These are phyloP conservation scores for Acomys russatus DNA, from an alignment of 2,797 vertebrate genomes.

Conservation along the genomic window DNA sequence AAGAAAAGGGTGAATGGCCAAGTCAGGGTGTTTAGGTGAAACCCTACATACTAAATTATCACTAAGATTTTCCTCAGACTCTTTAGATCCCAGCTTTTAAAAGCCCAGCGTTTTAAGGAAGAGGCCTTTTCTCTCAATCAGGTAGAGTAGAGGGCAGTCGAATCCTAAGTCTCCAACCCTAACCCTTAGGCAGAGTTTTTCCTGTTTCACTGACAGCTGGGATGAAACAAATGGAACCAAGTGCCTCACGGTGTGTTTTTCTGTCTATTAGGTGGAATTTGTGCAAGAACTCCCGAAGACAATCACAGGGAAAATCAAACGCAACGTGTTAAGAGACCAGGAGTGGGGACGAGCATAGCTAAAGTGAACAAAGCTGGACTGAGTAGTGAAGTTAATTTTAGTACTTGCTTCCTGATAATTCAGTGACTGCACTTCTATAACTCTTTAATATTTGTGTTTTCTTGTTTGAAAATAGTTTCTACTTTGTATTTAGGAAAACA, in stretches of 20 bases:
- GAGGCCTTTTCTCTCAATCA: not conserved
- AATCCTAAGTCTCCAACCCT: not conserved
- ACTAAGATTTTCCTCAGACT: not conserved
- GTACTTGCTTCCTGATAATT: constrained; percentile 22
- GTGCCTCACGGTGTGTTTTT: constrained; percentile 31
- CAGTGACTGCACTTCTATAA: constrained; percentile 12
- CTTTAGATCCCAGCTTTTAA: not conserved
- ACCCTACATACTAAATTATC: not conserved
- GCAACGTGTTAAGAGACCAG: constrained; percentile 88
- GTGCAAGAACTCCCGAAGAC: constrained; percentile 92
- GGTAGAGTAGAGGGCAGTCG: not conserved
- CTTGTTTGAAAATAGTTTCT: constrained; percentile 22
- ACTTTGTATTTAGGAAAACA: constrained; percentile 28
- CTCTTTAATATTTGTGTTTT: not conserved
- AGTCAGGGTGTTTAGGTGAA: not conserved
- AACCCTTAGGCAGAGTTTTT: not conserved
- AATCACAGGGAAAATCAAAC: constrained; percentile 90
- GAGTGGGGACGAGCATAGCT: constrained; percentile 87
- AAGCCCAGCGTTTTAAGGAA: not conserved
- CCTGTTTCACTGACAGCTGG: not conserved
- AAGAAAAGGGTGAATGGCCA: not conserved
- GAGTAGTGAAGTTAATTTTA: not conserved
- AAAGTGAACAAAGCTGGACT: not conserved
- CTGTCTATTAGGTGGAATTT: constrained; percentile 90
- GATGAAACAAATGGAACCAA: not conserved